These are phyloP conservation scores for Catalaphyllia jardinei DNA, from an alignment of 64 coral and sea anemone genomes.

Conservation along the genomic window DNA sequence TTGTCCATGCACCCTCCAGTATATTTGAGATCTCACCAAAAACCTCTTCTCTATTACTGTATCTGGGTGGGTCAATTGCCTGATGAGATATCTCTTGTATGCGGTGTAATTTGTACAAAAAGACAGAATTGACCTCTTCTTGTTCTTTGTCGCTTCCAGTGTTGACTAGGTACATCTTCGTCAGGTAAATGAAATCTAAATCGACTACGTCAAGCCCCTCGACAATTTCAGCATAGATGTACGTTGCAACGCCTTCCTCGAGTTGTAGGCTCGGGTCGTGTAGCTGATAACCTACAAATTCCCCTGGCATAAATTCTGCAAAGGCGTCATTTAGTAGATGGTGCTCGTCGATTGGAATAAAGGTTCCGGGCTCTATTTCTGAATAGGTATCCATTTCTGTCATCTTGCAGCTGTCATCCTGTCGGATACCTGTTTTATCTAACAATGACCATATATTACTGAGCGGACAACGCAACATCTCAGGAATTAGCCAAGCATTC, in stretches of 20 bases:
- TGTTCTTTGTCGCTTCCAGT: not conserved
- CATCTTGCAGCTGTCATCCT: constrained; percentile 19
- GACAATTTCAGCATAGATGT: constrained; percentile 76
- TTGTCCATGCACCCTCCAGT: not conserved
- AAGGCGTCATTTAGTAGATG: constrained; percentile 63
- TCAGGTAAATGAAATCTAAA: not conserved
- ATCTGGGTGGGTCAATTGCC: not conserved
- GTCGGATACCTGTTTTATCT: constrained; percentile 31
- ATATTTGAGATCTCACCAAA: not conserved
- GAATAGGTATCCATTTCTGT: constrained; percentile 10
- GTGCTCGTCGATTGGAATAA: constrained; percentile 54
- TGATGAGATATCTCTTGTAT: not conserved
- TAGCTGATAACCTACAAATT: constrained; percentile 77
- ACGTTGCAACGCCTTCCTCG: constrained; percentile 56
- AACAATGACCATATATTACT: constrained; percentile 30
- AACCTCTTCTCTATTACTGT: not conserved
- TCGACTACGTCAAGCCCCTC: constrained; percentile 19
- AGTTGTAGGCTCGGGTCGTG: constrained; percentile 76
- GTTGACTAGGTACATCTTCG: constrained; percentile 19
- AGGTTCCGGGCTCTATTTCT: constrained; percentile 46
- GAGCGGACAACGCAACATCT: constrained; percentile 23
- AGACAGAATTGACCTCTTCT: too few species aligned
- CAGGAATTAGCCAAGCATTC: constrained; percentile 7
- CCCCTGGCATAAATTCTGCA: constrained; percentile 35
- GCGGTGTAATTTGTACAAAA: not conserved